Conservation (phyloP, 2,797 vertebrate genomes). For the Danio choprae region DNA sequence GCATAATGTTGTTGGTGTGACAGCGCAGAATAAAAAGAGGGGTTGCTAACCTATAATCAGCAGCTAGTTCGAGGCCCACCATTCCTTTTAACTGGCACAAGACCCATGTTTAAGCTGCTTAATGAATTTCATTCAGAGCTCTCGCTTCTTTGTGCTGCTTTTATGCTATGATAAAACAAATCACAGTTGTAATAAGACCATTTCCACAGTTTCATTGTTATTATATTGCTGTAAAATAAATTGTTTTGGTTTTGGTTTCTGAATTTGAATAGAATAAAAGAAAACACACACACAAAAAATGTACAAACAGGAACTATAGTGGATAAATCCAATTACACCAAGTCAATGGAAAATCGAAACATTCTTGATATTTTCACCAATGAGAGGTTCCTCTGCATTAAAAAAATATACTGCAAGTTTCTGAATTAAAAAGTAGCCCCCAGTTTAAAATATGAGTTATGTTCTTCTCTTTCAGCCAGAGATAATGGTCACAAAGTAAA, state of each 20-base stretch:
- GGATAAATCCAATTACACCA: neutral
- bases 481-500: too few relatives aligned
- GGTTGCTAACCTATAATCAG: constrained; percentile 55
- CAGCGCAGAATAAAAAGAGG: constrained; percentile 47
- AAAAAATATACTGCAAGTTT: too few relatives aligned
- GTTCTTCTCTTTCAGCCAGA: too few relatives aligned
- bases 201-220: constrained; percentile 18
- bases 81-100: constrained; percentile 56
- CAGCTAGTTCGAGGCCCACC: constrained; percentile 46
- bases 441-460: too few relatives aligned
- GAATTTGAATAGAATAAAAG: neutral
- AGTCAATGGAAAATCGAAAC: too few relatives aligned
- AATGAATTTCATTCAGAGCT: constrained; percentile 53
- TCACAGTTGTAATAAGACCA: constrained; percentile 22
- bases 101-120: constrained; percentile 57
- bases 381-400: too few relatives aligned
- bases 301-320: neutral
- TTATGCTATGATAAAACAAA: constrained; percentile 41
- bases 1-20: constrained; percentile 47
- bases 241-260: neutral
- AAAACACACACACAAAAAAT: neutral
- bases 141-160: constrained; percentile 16
- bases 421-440: too few relatives aligned
- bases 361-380: too few relatives aligned
- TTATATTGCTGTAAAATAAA: constrained; percentile 4